Base-by-base conservation (phyloP, 2,797 vertebrate species). In the Psittacula derbiana region DNA sequence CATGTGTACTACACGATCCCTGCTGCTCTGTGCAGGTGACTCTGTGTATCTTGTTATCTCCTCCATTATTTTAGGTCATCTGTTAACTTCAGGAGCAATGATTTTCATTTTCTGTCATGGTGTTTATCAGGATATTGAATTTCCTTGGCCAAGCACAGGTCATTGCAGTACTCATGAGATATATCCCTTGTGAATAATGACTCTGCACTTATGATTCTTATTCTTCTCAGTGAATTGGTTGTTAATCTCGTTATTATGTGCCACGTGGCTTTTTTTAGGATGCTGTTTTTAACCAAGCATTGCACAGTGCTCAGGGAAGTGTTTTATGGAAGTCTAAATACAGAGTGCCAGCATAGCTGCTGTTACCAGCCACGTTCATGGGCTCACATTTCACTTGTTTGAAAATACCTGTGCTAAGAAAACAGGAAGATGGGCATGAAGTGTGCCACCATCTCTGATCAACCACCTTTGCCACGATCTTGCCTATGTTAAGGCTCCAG, bases 161-260 rank as follows among this genome's bases (percentile, higher is more conserved):
- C 80, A 79, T 81, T 83, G 87, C 73, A 86, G 85, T 65, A n/a
- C 70, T 86, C 80, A 20, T 38, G 82, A 81, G 64, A 72, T 88
- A 46, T 33, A 75, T 11, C 82, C 53, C 47, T 72, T 0, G 0
- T 66, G 75, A 89, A 83, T 66, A 78, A 80, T 52, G 64, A 55
- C 65, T 80, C 74, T 70, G 36, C 74, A 74, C 47, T 84, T 65
- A 58, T 18, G 43, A 72, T 83, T 92, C 69, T 43, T 75, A 83
- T 31, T 73, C 57, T 79, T 95, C 92, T 30, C 86, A 72, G 81
- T 80, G 93, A 78, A 74, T 91, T 85, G 80, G 72, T 47, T 65
- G 89, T 86, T 95, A 60, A 89, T 90, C 80, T 57, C 44, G 44
- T 86, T 95, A 86, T 85, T 91, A 43, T 38, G 79, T 70, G 67